Base-by-base conservation (phyloP, 30 jellyfish, hydroid and myxozoan genomes). In the Chrysaora quinquecirrha region DNA sequence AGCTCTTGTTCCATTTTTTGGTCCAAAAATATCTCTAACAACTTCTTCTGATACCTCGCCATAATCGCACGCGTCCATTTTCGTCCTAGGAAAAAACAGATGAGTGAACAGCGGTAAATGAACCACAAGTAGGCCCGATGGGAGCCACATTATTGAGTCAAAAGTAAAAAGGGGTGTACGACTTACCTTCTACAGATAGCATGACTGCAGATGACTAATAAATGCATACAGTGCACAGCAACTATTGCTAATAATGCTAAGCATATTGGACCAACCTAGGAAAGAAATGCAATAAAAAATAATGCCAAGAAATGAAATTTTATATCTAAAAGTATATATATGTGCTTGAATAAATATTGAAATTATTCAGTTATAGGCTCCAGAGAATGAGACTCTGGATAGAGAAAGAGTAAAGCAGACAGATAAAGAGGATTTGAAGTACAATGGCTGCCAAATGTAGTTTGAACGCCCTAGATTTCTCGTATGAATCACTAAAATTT, bases 161-260 rank as follows among this genome's bases (percentile, higher is more conserved):
- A n/a, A n/a, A n/a, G n/a, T n/a, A n/a, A n/a, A n/a, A n/a, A n/a
- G n/a, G n/a, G n/a, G n/a, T n/a, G n/a, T n/a, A 58, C 32, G 33
- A 9, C 9, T 58, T 94, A 95, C 99, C 95, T 89, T 79, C 73
- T 80, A 56, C 98, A 82, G 29, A 96, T 60, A 34, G 87, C 86
- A 76, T 89, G 98, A 52, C 98, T 96, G 87, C 98, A 83, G 25
- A 91, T 67, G 19, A 96, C 98, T 25, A 96, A 22, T 78, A 96
- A 69, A 82, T 96, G 98, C 99, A 96, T 96, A 43, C 98, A 96
- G 56, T 96, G 98, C 4, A 96, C 98, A 0, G 99, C 93, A 30
- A 96, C 67, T 14, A 96, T 88, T 20, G 98, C 98, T n/a, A 96
- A 65, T 10, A 96, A 43, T 16, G 97, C 99, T 61, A 96, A 63